A percentile compares a stretch with the other conserved stretches of the same genome.
phyloP scores from a whole-genome alignment of 35 echinoderm and acorn worm species.

The Apostichopus parvimensis region DNA sequence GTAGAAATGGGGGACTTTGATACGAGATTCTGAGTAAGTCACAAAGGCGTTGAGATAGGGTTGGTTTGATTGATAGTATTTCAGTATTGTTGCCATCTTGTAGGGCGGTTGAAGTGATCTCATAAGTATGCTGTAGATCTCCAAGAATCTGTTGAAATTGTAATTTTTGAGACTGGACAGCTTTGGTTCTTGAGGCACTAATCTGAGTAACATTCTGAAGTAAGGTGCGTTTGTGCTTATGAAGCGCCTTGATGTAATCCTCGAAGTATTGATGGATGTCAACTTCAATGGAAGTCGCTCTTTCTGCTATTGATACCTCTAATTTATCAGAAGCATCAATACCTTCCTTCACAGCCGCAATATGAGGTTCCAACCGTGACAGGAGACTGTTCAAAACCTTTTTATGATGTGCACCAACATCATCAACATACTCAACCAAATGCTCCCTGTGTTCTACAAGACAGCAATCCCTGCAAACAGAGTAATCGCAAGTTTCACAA shows the following conservation, averaged over 20 bases:
- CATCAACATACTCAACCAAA: constrained; percentile 80
- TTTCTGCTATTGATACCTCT: constrained; percentile 58
- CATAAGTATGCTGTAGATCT: constrained; percentile 83
- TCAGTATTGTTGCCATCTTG: constrained; percentile 77
- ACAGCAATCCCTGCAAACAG: constrained; percentile 95
- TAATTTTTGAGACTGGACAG: constrained; percentile 72
- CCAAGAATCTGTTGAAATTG: constrained; percentile 79
- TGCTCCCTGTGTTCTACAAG: constrained; percentile 92
- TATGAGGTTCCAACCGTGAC: constrained; percentile 77
- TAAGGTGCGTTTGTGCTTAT: constrained; percentile 68
- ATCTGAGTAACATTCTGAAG: constrained; percentile 60
- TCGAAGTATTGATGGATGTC: constrained; percentile 77
- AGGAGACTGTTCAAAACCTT: constrained; percentile 79
- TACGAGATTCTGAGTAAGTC: constrained; percentile 70
- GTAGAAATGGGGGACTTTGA: constrained; percentile 64
- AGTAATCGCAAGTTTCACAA: constrained; percentile 94
- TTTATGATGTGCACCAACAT: constrained; percentile 74
- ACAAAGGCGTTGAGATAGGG: constrained; percentile 67
- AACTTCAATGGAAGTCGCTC: constrained; percentile 38
- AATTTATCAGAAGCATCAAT: constrained; percentile 59
- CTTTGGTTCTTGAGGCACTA: constrained; percentile 58
- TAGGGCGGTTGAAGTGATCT: constrained; percentile 56
- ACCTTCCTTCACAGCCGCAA: constrained; percentile 64
- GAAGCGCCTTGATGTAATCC: constrained; percentile 72
- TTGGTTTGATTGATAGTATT: constrained; percentile 78